phyloP scores from a whole-genome alignment of 2,113 vertebrate genomes.

The Phasianus colchicus region DNA sequence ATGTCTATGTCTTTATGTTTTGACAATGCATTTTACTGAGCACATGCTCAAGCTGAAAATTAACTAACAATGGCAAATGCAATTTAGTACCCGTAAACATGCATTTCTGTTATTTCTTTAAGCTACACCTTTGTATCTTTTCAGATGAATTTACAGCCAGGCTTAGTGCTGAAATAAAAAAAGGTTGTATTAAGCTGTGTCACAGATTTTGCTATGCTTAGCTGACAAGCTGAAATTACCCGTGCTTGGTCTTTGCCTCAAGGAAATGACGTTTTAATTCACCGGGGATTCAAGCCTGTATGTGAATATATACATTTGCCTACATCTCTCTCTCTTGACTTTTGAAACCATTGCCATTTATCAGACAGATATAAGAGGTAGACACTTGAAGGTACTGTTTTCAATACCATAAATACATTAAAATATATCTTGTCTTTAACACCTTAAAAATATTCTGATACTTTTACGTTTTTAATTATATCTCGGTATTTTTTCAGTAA shows the following conservation, averaged over 20 bases:
- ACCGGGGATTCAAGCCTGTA: background rate
- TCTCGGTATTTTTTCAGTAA: background rate
- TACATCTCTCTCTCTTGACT: background rate
- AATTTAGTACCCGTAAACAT: background rate
- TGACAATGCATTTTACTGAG: background rate
- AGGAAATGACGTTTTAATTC: background rate
- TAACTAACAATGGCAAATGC: background rate
- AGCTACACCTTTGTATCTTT: background rate
- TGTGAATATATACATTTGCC: background rate
- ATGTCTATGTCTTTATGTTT: background rate
- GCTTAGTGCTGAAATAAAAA: background rate
- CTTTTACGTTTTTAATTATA: background rate
- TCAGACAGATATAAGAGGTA: background rate
- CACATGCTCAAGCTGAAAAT: background rate
- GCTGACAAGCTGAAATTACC: background rate
- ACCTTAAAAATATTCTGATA: background rate
- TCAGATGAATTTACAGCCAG: background rate
- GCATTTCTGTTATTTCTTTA: background rate
- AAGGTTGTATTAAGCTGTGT: background rate
- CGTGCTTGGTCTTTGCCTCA: background rate
- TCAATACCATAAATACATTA: background rate
- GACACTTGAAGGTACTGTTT: background rate
- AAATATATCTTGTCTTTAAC: background rate
- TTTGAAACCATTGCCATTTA: background rate
- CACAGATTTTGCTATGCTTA: background rate